Evolutionary conservation across 2,888 invertebrate species (phyloP), one percentile per base, ranked within the genome.

Genomic region (Pollenia amentaria): DNA sequence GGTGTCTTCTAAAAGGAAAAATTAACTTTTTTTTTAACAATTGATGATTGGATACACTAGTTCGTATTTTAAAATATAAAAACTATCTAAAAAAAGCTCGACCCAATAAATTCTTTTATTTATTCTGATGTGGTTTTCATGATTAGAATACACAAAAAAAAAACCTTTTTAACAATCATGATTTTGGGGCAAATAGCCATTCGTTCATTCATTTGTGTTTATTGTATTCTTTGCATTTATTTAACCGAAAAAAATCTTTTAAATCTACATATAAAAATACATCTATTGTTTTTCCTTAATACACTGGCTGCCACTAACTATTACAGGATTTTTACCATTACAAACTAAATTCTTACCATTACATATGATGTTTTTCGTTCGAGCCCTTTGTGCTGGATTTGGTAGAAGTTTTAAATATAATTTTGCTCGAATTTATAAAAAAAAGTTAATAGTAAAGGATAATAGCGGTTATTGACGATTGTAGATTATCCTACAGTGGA

Each of bases 171-270:
- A 77, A 67, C 60, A 53, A 76, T 60, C 62, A 73, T 69, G 69
- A 75, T 82, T 85, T 85, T 79, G 75, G 73, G 78, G 62, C 82
- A 78, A 85, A 70, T 78, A 78, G 60, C 77, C 77, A 78, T 72
- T 57, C 70, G n/a, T 62, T 44, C 38, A 29, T 77, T 73, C 75
- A 60, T 85, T 42, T 67, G 29, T 53, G 21, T 55, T 42, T 64
- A 70, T 83, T 83, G 70, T 77, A 64, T 70, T 78, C 51, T 84
- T 72, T 78, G 55, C 51, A 77, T 57, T 70, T 65, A 72, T 84
- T 72, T 84, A 78, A 60, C 57, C 72, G 42, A 29, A 69, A 55
- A 62, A 40, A 51, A 73, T 46, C 29, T 38, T 9, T 40, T 18
- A 48, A 51, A 29, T 48, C 18, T 21, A 53, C 21, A 60, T 53